A percentile compares a stretch with the other conserved stretches of the same genome.
Evolutionary conservation across 2,113 vertebrate species (phyloP).

Genomic region (Pangasianodon hypophthalmus): DNA sequence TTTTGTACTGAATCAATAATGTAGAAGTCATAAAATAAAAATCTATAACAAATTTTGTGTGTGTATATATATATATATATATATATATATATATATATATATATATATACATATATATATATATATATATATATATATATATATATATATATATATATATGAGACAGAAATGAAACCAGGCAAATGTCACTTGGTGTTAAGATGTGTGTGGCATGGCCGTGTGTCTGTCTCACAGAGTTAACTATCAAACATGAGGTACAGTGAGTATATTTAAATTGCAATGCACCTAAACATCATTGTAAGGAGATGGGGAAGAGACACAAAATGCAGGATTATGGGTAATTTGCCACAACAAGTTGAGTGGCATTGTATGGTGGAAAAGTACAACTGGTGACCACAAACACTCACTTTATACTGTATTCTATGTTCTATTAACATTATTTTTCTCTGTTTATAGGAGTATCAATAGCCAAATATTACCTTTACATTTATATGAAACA

Average conservation of each 20-base stretch:
- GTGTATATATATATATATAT: too few species aligned
- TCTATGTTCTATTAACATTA: background rate
- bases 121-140: too few species aligned
- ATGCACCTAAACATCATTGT: background rate
- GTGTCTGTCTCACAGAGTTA: background rate
- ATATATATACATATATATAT: too few species aligned
- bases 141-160: too few species aligned
- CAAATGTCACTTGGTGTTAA: background rate
- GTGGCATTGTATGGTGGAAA: background rate
- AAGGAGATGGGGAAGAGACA: background rate
- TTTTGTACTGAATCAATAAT: too few species aligned
- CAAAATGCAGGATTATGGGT: background rate
- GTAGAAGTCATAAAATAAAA: too few species aligned
- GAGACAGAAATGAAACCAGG: background rate
- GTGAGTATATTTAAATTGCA: background rate
- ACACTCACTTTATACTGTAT: conserved; percentile 7
- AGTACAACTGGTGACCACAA: background rate
- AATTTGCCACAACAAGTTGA: background rate
- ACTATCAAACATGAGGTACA: background rate
- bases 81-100: too few species aligned
- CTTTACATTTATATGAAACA: background rate
- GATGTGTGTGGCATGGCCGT: background rate
- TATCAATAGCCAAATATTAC: background rate
- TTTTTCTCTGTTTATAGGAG: background rate
- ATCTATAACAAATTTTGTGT: too few species aligned